Percentiles rank a stretch among this genome's conserved stretches.
phyloP scores from a whole-genome alignment of 2,888 invertebrate species.

The Pilophorus perplexus region DNA sequence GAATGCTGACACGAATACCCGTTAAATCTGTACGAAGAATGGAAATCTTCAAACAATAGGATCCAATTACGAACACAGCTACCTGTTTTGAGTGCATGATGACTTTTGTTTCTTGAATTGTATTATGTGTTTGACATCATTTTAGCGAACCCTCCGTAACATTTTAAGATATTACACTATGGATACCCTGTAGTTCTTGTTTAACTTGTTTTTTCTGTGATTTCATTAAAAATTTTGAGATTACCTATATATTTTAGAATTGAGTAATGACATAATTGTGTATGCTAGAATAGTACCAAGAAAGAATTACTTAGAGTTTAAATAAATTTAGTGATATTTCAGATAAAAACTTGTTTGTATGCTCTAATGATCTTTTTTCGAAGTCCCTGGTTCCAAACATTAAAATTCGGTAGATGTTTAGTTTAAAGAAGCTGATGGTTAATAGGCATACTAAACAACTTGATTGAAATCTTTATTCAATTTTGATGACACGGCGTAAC shows the following conservation, averaged over 20 bases:
- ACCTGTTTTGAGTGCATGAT: too few relatives aligned
- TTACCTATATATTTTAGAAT: conserved; percentile 45
- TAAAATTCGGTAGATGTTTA: too few relatives aligned
- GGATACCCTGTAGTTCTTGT: conserved; percentile 36
- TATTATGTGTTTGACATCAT: conserved; percentile 17
- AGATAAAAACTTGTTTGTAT: conserved; percentile 32
- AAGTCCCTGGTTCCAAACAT: too few relatives aligned
- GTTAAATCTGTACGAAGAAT: too few relatives aligned
- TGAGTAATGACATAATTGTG: conserved; percentile 45
- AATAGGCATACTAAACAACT: too few relatives aligned
- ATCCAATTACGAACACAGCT: too few relatives aligned
- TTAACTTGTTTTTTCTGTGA: conserved; percentile 44
- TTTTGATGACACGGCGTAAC: too few relatives aligned
- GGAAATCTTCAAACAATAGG: too few relatives aligned
- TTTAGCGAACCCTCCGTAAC: conserved; percentile 14
- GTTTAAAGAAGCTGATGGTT: too few relatives aligned
- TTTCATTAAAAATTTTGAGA: conserved; percentile 44
- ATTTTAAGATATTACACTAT: conserved; percentile 24
- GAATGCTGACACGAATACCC: neutral
- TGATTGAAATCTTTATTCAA: too few relatives aligned
- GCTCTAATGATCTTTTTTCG: neutral
- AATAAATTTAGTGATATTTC: conserved; percentile 47
- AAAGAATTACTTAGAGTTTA: conserved; percentile 41
- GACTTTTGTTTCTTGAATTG: conserved; percentile 10
- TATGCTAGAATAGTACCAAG: conserved; percentile 44